A percentile compares a stretch with the other conserved stretches of the same genome.
These are phyloP conservation scores for Phrynosoma platyrhinos DNA, from an alignment of 2,113 vertebrate genomes.

Conservation along the genomic window DNA sequence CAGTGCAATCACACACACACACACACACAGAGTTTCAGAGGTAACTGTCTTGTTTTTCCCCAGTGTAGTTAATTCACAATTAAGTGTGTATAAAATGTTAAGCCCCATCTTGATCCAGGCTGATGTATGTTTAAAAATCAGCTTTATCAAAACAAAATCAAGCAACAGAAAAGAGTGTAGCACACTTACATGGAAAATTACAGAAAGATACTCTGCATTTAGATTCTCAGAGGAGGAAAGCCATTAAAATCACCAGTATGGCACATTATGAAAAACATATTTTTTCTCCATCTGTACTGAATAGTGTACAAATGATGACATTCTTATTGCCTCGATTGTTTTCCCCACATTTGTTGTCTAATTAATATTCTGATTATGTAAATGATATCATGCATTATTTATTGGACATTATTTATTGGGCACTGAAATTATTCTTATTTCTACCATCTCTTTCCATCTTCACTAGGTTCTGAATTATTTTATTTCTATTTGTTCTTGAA, in stretches of 20 bases:
- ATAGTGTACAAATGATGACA: neutral
- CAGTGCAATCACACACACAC: neutral
- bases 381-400: slow-evolving; percentile 27
- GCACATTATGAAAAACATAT: neutral
- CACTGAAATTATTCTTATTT: slow-evolving; percentile 43
- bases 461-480: slow-evolving; percentile 9
- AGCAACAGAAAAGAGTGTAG: neutral
- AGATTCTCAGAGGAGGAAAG: neutral
- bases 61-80: neutral
- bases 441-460: slow-evolving; percentile 24
- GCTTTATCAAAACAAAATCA: neutral
- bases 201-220: neutral
- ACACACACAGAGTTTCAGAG: neutral
- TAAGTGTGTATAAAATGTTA: neutral
- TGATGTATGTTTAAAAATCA: neutral
- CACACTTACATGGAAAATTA: neutral
- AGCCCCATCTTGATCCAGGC: too few species aligned
- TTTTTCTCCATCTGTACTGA: neutral
- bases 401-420: slow-evolving; percentile 27
- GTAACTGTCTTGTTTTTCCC: neutral
- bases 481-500: slow-evolving; percentile 23
- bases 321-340: neutral
- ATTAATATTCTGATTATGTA: slow-evolving; percentile 30
- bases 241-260: neutral
- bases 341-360: slow-evolving; percentile 9